A percentile compares a stretch with the other conserved stretches of the same genome.
Evolutionary conservation across 2,797 vertebrate genomes (phyloP).

Genomic region (Cyclopterus lumpus): DNA sequence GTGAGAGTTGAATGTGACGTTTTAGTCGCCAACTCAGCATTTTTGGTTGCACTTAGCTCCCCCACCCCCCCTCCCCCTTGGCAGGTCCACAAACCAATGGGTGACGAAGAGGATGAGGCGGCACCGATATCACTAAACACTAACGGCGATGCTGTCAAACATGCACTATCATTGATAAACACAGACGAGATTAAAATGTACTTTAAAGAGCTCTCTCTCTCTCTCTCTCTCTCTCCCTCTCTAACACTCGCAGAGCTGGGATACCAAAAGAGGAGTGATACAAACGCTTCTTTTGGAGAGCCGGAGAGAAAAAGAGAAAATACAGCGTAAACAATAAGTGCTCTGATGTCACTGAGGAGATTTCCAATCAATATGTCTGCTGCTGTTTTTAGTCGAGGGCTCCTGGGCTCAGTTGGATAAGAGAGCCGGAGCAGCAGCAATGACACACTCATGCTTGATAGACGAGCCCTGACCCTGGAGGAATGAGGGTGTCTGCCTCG

Average conservation of each 20-base stretch:
- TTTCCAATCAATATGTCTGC: conserved; percentile 66
- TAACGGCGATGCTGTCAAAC: too few relatives aligned
- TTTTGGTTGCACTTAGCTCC: not conserved
- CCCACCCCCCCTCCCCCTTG: too few relatives aligned
- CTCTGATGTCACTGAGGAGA: conserved; percentile 62
- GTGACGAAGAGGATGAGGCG: too few relatives aligned
- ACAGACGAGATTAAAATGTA: not conserved
- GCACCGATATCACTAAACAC: too few relatives aligned
- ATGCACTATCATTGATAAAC: not conserved
- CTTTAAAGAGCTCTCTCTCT: too few relatives aligned
- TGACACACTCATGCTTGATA: conserved; percentile 45
- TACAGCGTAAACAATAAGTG: conserved; percentile 51
- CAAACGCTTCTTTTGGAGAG: conserved; percentile 8
- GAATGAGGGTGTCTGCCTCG: conserved; percentile 46
- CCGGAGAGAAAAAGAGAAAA: conserved; percentile 41
- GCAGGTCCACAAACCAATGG: too few relatives aligned
- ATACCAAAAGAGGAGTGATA: conserved; percentile 16
- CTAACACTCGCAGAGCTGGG: not conserved
- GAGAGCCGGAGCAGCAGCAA: conserved; percentile 35
- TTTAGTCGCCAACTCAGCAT: too few relatives aligned
- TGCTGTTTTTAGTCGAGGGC: conserved; percentile 57
- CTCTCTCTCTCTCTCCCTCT: not conserved
- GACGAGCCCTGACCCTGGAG: conserved; percentile 48
- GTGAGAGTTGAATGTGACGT: too few relatives aligned
- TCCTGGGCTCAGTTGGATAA: conserved; percentile 44